phyloP scores from a whole-genome alignment of 2,888 invertebrate species.

The Catonia carolina region DNA sequence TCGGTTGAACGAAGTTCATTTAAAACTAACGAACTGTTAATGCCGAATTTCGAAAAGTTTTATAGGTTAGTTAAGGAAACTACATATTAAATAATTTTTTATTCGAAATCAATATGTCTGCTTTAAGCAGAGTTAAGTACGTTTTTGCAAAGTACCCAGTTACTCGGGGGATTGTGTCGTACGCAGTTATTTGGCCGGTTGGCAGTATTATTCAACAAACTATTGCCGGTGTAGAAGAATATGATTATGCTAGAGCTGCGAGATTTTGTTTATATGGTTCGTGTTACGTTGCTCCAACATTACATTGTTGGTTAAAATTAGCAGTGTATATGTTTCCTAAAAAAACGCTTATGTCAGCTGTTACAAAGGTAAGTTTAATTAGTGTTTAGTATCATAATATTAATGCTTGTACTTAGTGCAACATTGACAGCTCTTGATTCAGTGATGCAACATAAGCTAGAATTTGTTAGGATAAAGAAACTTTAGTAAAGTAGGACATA shows the following conservation, averaged over 20 bases:
- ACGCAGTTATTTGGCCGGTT: constrained; percentile 52
- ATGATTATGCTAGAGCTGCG: constrained; percentile 34
- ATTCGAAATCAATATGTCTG: constrained; percentile 6
- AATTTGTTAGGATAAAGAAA: no score
- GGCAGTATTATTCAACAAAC: constrained; percentile 53
- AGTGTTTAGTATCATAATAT: no score
- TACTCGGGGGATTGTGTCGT: constrained; percentile 53
- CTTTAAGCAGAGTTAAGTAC: constrained; percentile 30
- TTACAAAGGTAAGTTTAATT: constrained; percentile 62
- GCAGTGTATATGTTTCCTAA: constrained; percentile 72
- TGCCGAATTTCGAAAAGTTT: background rate
- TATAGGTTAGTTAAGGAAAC: background rate
- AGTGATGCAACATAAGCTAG: no score
- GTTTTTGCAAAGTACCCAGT: constrained; percentile 48
- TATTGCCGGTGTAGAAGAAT: constrained; percentile 40
- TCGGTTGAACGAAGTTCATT: background rate
- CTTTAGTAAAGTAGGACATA: no score
- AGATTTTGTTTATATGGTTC: constrained; percentile 36
- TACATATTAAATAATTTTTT: background rate
- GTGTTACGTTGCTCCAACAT: constrained; percentile 37
- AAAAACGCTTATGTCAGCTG: constrained; percentile 57
- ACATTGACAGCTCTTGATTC: no score
- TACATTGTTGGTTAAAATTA: constrained; percentile 49
- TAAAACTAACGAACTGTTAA: background rate
- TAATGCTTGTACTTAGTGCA: no score